phyloP scores from a whole-genome alignment of 2,888 invertebrate species.

The Drosophila acutilabella region DNA sequence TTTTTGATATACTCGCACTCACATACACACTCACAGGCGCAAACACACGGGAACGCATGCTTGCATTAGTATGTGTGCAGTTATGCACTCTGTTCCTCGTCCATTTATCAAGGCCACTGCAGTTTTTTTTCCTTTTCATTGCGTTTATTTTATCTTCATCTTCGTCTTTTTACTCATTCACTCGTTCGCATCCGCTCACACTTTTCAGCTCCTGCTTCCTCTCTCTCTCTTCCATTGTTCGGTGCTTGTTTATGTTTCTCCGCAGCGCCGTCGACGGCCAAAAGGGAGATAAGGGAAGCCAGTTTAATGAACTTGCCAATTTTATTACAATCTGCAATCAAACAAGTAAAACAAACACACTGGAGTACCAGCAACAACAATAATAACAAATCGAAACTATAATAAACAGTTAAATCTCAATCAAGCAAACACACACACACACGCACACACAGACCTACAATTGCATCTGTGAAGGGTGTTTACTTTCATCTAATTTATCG shows the following conservation, averaged over 20 bases:
- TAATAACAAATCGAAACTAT: background rate
- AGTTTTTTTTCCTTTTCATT: constrained; percentile 53
- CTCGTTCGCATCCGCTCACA: background rate
- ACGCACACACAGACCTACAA: background rate
- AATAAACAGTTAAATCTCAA: constrained; percentile 34
- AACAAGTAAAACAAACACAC: constrained; percentile 39
- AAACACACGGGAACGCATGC: background rate
- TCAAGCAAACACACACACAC: constrained; percentile 19
- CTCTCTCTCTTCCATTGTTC: constrained; percentile 31
- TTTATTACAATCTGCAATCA: constrained; percentile 55
- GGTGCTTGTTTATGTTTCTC: constrained; percentile 64
- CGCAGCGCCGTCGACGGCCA: constrained; percentile 31
- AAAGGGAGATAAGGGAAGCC: constrained; percentile 47
- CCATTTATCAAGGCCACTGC: constrained; percentile 71
- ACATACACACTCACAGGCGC: background rate
- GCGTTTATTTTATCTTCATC: constrained; percentile 55
- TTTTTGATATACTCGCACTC: constrained; percentile 36
- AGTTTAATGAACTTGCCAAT: constrained; percentile 78
- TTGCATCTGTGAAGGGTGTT: constrained; percentile 13
- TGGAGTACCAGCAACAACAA: constrained; percentile 22
- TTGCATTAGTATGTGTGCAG: constrained; percentile 8
- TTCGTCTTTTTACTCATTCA: constrained; percentile 12
- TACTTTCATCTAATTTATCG: constrained; percentile 9
- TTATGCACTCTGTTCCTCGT: constrained; percentile 42
- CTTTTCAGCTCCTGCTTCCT: background rate